Evolutionary conservation across 2,888 invertebrate species (phyloP), one percentile per base, ranked within the genome.

Genomic region (Lithophane ornitopus): DNA sequence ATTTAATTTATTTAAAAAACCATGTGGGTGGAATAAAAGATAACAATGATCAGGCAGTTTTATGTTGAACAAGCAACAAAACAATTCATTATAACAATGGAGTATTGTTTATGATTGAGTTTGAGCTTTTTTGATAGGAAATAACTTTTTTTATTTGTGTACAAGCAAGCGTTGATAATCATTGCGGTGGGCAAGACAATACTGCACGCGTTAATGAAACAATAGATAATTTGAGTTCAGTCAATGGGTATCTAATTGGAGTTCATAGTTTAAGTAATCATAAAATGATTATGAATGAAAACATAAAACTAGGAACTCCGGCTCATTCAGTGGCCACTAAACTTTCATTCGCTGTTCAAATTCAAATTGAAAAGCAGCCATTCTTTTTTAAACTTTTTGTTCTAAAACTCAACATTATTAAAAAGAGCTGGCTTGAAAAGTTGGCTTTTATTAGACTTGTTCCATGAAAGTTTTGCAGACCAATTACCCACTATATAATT

Each of bases 1-100:
- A 92, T 90, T 90, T 87, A 88, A 90, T 90, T 91, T 89, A 87
- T 88, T 90, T 90, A 81, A 90, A 90, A 88, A 90, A 92, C 88
- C 89, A 93, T 93, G 95, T 95, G 94, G 95, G 95, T 81, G 92
- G 93, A 93, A 93, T 94, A 93, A 93, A 93, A 91, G 91, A 87
- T 87, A 90, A 92, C 93, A 93, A 93, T 95, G 94, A 95, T 90
- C 81, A 75, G 88, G 93, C 94, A 91, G 86, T 93, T 94, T 93
- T 89, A 77, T 89, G 89, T 91, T 92, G 89, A 90, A 92, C 93
- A 91, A 89, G 90, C 91, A 93, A 95, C 93, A 92, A 94, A 94
- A 94, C 94, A 94, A 94, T 93, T 93, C 92, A 93, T 94, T 93
- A 91, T 88, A 91, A 95, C 94, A 95, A 95, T 95, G 91, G 91